phyloP scores from a whole-genome alignment of 2,888 invertebrate species.

The Ganaspis brasiliensis region DNA sequence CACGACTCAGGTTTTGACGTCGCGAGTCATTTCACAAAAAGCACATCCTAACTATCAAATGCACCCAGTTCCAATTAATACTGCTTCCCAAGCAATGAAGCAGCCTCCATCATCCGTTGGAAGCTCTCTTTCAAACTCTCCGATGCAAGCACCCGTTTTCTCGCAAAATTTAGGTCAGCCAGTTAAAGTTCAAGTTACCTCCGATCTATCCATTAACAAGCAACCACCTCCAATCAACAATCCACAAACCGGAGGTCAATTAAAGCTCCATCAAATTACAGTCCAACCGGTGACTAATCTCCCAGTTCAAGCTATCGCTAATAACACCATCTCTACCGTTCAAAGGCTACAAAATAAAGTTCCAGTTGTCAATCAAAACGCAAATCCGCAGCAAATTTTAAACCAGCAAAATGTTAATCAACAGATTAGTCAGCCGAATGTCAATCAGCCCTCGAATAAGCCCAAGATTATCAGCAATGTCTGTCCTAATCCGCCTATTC shows the following conservation, averaged over 20 bases:
- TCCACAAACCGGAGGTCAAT: slow-evolving; percentile 52
- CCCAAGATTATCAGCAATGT: slow-evolving; percentile 66
- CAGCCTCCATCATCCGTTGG: slow-evolving; percentile 24
- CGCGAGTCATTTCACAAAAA: slow-evolving; percentile 72
- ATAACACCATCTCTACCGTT: slow-evolving; percentile 60
- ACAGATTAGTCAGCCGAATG: slow-evolving; percentile 34
- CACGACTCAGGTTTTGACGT: slow-evolving; percentile 67
- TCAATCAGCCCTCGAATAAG: neutral
- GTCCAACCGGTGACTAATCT: neutral
- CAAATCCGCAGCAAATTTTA: slow-evolving; percentile 64
- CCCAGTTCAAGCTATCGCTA: slow-evolving; percentile 42
- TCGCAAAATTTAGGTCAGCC: slow-evolving; percentile 63
- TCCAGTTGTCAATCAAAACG: slow-evolving; percentile 54
- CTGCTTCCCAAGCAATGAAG: slow-evolving; percentile 48
- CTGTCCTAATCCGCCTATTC: slow-evolving; percentile 59
- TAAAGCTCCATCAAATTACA: slow-evolving; percentile 51
- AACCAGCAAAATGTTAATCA: slow-evolving; percentile 60
- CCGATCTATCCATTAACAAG: slow-evolving; percentile 55
- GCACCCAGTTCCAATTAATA: slow-evolving; percentile 58
- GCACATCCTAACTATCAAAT: slow-evolving; percentile 61
- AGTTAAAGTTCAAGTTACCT: slow-evolving; percentile 58
- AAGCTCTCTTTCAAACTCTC: slow-evolving; percentile 45
- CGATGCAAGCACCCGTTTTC: slow-evolving; percentile 50
- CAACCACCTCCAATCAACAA: slow-evolving; percentile 56
- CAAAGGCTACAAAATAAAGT: slow-evolving; percentile 72